Percentiles rank a stretch among this genome's conserved stretches.
phyloP scores from a whole-genome alignment of 2,888 invertebrate genomes.

The Cataglyphis altisquamis region DNA sequence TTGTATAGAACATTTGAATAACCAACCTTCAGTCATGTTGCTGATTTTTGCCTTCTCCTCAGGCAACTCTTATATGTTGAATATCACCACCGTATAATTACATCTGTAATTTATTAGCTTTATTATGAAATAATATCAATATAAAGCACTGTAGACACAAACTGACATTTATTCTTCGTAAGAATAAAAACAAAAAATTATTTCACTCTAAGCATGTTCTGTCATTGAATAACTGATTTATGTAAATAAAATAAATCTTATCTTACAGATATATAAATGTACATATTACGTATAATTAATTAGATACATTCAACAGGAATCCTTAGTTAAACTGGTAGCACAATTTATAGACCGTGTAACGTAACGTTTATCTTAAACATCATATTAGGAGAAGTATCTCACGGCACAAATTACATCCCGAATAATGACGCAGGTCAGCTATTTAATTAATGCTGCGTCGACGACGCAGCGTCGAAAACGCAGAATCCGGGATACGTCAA shows the following conservation, averaged over 20 bases:
- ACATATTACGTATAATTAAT: neutral
- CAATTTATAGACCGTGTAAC: conserved; percentile 49
- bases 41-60: conserved; percentile 81
- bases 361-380: conserved; percentile 4
- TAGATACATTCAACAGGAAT: neutral
- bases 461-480: conserved; percentile 56
- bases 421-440: conserved; percentile 32
- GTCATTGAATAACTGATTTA: neutral
- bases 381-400: neutral
- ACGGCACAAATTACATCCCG: neutral
- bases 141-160: neutral
- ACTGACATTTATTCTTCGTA: neutral
- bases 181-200: neutral
- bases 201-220: neutral
- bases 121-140: neutral
- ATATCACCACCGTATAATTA: conserved; percentile 76
- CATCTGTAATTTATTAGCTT: conserved; percentile 55
- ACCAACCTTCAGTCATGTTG: conserved; percentile 84
- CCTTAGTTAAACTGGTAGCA: neutral
- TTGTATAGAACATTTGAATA: conserved; percentile 43
- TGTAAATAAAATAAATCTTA: neutral
- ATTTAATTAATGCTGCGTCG: conserved; percentile 59
- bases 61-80: conserved; percentile 79
- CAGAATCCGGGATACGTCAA: conserved; percentile 67
- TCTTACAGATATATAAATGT: neutral